Evolutionary conservation across 2,797 vertebrate species (phyloP).

Genomic region (Acipenser ruthenus): DNA sequence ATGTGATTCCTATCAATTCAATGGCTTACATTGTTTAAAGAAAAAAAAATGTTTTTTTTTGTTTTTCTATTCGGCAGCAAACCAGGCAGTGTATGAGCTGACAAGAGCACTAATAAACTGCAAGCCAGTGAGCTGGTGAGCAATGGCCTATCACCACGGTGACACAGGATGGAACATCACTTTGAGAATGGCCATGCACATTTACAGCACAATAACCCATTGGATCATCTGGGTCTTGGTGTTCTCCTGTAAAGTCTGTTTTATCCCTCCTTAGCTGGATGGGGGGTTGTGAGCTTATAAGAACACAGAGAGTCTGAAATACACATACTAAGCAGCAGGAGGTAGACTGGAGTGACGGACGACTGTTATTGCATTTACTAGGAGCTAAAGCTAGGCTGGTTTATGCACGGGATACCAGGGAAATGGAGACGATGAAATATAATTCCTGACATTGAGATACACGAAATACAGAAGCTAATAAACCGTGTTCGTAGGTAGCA

Average conservation of each 20-base stretch:
- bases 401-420: not conserved
- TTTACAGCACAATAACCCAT: slow-evolving; percentile 7
- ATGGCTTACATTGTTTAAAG: slow-evolving; percentile 2
- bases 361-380: not conserved
- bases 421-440: not conserved
- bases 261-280: slow-evolving; percentile 10
- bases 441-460: not conserved
- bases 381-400: not conserved
- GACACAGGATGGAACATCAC: slow-evolving; percentile 14
- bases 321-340: not conserved
- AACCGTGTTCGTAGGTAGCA: not conserved
- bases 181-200: slow-evolving; percentile 2
- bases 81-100: slow-evolving; percentile 8
- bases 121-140: slow-evolving; percentile 1
- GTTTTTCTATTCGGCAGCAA: not conserved
- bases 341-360: not conserved
- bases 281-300: slow-evolving; percentile 5
- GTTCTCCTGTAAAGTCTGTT: slow-evolving; percentile 7
- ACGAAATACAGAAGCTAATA: not conserved
- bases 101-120: slow-evolving; percentile 6
- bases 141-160: slow-evolving; percentile 11
- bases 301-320: not conserved
- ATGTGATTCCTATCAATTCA: not conserved
- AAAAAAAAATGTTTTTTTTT: not conserved
- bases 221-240: not conserved